A percentile compares a stretch with the other conserved stretches of the same genome.
phyloP scores from a whole-genome alignment of 2,888 invertebrate species.

The Andrena haemorrhoa region DNA sequence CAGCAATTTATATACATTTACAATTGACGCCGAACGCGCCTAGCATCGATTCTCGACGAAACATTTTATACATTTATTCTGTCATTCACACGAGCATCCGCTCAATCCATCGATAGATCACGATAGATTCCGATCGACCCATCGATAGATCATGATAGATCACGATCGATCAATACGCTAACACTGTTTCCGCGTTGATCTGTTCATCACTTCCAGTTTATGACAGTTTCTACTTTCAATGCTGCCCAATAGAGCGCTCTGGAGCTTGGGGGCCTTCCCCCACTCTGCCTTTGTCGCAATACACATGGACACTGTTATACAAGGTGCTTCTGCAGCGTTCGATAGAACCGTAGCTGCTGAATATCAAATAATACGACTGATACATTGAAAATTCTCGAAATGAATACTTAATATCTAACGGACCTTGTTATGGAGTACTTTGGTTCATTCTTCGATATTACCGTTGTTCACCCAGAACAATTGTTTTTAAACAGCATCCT shows the following conservation, averaged over 20 bases:
- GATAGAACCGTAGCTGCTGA: no score
- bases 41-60: conserved; percentile 10
- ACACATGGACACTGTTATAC: no score
- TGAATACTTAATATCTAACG: no score
- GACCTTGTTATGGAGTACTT: no score
- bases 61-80: not conserved
- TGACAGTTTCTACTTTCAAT: not conserved
- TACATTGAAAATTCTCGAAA: no score
- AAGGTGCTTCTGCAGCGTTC: no score
- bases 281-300: no score
- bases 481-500: no score
- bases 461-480: no score
- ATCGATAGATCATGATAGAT: conserved; percentile 1
- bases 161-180: conserved; percentile 17
- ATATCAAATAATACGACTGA: no score
- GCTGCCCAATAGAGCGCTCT: not conserved
- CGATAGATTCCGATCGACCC: not conserved
- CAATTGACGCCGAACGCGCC: conserved; percentile 18
- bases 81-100: not conserved
- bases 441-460: no score
- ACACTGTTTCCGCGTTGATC: not conserved
- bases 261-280: not conserved
- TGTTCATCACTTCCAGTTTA: not conserved
- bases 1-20: conserved; percentile 42
- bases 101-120: not conserved